Percentiles rank a stretch among this genome's conserved stretches.
phyloP scores from a whole-genome alignment of 2,113 vertebrate species.

The Prinia subflava region DNA sequence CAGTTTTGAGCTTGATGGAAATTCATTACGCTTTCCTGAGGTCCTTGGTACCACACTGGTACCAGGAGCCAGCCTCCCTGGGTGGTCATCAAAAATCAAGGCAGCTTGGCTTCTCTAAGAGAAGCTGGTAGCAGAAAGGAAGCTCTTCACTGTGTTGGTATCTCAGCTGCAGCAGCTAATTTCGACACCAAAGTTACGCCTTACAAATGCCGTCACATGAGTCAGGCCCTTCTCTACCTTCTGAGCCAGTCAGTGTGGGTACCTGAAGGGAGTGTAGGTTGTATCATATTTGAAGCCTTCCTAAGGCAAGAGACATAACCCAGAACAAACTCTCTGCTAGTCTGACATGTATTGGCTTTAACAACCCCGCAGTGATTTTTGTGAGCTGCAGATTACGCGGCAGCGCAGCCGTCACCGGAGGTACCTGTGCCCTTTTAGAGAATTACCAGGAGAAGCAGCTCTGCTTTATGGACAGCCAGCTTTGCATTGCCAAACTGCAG shows the following conservation, averaged over 20 bases:
- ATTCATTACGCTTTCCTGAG: background rate
- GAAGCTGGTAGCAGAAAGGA: background rate
- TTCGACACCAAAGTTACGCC: background rate
- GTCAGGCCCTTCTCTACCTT: background rate
- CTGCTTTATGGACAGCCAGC: background rate
- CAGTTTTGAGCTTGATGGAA: background rate
- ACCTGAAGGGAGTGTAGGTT: background rate
- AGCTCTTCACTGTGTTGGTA: background rate
- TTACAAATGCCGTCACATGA: background rate
- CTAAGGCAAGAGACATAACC: background rate
- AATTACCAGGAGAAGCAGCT: background rate
- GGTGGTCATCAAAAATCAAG: background rate
- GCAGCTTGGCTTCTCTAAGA: background rate
- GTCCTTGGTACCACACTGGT: background rate
- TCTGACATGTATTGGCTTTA: background rate
- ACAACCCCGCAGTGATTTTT: rapidly evolving
- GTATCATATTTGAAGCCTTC: background rate
- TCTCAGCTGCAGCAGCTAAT: background rate
- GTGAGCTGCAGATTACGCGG: rapidly evolving
- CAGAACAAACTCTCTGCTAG: background rate
- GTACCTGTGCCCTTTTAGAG: background rate
- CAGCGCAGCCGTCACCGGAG: rapidly evolving
- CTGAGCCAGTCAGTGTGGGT: background rate
- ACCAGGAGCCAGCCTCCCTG: background rate
- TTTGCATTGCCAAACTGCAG: background rate